A percentile compares a stretch with the other conserved stretches of the same genome.
These are phyloP conservation scores for Bombus breviceps DNA, from an alignment of 1,140 invertebrate genomes.

Conservation along the genomic window DNA sequence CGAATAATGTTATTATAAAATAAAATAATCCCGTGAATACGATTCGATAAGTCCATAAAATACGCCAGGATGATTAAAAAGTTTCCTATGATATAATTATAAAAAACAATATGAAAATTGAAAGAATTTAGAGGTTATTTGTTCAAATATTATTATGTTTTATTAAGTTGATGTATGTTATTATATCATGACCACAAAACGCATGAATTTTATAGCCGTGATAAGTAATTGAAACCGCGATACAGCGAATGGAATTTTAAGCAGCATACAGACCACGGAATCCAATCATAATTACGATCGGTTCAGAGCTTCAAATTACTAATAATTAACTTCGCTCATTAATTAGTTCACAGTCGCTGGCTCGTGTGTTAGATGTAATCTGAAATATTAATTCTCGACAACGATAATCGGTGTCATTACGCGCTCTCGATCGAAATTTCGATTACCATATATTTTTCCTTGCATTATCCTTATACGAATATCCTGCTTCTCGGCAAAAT, in stretches of 20 bases:
- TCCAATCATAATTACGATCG: slow-evolving; percentile 20
- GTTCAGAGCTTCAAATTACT: not conserved
- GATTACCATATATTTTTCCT: not conserved
- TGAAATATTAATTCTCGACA: slow-evolving; percentile 14
- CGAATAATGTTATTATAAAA: not conserved
- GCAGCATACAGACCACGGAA: not conserved
- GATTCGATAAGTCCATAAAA: not conserved
- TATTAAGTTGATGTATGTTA: too few relatives aligned
- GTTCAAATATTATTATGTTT: not conserved
- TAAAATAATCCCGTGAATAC: not conserved
- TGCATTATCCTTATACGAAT: not conserved
- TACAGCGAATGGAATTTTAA: slow-evolving; percentile 15
- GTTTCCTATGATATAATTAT: too few relatives aligned
- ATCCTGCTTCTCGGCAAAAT: not conserved
- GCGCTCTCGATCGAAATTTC: not conserved
- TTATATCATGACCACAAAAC: not conserved
- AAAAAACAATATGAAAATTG: not conserved
- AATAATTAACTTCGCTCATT: slow-evolving; percentile 23
- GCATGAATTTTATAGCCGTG: not conserved
- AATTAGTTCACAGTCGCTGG: not conserved
- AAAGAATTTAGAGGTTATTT: not conserved
- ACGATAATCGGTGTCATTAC: slow-evolving; percentile 11
- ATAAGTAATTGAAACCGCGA: not conserved
- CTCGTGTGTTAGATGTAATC: not conserved
- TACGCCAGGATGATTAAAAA: not conserved